These are phyloP conservation scores for Neogobius melanostomus DNA, from an alignment of 2,113 vertebrate species.

Conservation along the genomic window DNA sequence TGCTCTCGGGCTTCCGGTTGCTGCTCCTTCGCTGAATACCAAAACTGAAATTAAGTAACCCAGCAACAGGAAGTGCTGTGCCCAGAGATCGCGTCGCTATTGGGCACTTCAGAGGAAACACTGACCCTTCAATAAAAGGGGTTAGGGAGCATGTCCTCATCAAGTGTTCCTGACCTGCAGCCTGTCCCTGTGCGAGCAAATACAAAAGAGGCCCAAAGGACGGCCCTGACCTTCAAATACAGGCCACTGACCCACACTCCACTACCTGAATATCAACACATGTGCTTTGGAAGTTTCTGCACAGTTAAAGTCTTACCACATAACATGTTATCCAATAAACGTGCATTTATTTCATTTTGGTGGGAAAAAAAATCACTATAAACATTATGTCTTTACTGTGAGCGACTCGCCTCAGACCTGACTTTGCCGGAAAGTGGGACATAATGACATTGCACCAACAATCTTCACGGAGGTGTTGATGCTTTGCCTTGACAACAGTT, in stretches of 20 bases:
- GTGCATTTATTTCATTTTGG: too few species aligned
- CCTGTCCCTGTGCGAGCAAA: slow-evolving; percentile 6
- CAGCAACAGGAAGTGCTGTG: slow-evolving; percentile 69
- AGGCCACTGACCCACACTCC: slow-evolving; percentile 13
- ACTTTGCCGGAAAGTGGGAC: too few species aligned
- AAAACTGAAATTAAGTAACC: slow-evolving; percentile 69
- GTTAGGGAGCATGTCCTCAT: slow-evolving; percentile 11
- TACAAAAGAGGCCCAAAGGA: neutral
- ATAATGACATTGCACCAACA: too few species aligned
- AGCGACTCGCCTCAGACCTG: too few species aligned
- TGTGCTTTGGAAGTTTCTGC: neutral
- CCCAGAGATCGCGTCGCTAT: slow-evolving; percentile 14
- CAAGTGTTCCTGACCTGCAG: slow-evolving; percentile 19
- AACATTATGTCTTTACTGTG: too few species aligned
- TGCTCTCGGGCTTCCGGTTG: slow-evolving; percentile 60
- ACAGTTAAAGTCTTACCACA: neutral
- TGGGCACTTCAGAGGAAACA: slow-evolving; percentile 22
- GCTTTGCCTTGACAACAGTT: too few species aligned
- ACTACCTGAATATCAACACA: slow-evolving; percentile 14
- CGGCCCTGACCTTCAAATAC: neutral
- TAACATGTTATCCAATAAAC: neutral
- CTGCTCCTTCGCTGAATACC: slow-evolving; percentile 60
- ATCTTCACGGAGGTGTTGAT: too few species aligned
- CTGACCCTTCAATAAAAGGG: slow-evolving; percentile 10
- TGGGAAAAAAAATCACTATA: too few species aligned